Evolutionary conservation across 1,140 invertebrate species (phyloP).

Genomic region (Neodiprion fabricii): DNA sequence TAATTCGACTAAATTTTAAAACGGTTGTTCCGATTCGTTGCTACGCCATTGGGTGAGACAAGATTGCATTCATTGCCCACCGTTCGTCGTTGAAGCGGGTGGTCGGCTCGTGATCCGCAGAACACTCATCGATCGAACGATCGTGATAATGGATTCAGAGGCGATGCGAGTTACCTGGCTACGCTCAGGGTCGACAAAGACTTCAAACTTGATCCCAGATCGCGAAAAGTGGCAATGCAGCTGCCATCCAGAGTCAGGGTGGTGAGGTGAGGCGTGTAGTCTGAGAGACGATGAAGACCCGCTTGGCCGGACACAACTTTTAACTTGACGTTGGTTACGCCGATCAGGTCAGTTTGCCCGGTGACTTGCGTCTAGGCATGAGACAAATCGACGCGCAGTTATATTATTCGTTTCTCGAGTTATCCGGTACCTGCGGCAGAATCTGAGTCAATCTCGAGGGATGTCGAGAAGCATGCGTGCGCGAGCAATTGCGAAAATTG

Average conservation of each 20-base stretch:
- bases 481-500: too few species aligned
- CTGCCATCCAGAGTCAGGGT: slow-evolving; percentile 23
- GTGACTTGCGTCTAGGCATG: slow-evolving; percentile 12
- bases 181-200: slow-evolving; percentile 19
- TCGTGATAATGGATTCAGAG: background rate
- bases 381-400: too few species aligned
- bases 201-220: slow-evolving; percentile 21
- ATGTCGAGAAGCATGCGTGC: too few species aligned
- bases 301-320: slow-evolving; percentile 20
- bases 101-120: background rate
- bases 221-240: slow-evolving; percentile 21
- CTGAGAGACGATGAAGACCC: slow-evolving; percentile 23
- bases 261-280: slow-evolving; percentile 22
- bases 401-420: too few species aligned
- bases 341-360: slow-evolving; percentile 12
- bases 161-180: slow-evolving; percentile 1
- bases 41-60: too few species aligned
- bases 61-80: too few species aligned
- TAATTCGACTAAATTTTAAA: too few species aligned
- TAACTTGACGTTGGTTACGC: slow-evolving; percentile 16
- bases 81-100: too few species aligned
- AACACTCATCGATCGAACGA: background rate
- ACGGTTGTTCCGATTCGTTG: too few species aligned
- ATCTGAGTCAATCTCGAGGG: too few species aligned
- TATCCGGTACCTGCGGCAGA: too few species aligned